Percentiles rank a stretch among this genome's conserved stretches.
phyloP scores from a whole-genome alignment of 2,888 invertebrate species.

The Nysson spinosus region DNA sequence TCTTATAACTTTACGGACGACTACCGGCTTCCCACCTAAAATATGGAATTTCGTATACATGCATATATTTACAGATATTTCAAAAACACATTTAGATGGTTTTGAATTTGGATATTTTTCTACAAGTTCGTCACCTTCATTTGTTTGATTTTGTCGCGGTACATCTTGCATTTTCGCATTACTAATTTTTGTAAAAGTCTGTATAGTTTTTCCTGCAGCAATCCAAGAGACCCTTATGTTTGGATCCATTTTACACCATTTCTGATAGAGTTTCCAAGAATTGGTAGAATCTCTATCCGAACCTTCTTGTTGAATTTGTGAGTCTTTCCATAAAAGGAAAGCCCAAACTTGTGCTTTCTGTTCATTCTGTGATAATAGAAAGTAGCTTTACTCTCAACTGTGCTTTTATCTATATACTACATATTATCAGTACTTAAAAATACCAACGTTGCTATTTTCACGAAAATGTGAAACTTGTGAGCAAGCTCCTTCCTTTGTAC shows the following conservation, averaged over 20 bases:
- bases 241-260: constrained; percentile 89
- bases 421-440: background rate
- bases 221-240: constrained; percentile 88
- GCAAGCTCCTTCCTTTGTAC: constrained; percentile 80
- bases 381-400: background rate
- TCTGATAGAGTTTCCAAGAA: constrained; percentile 90
- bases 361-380: constrained; percentile 80
- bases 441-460: constrained; percentile 81
- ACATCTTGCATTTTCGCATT: constrained; percentile 84
- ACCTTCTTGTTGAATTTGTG: constrained; percentile 77
- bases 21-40: constrained; percentile 65
- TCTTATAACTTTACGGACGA: constrained; percentile 74
- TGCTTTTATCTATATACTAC: background rate
- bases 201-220: constrained; percentile 87
- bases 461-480: constrained; percentile 82
- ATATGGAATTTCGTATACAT: background rate
- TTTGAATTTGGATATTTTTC: background rate
- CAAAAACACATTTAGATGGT: background rate
- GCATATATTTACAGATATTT: background rate
- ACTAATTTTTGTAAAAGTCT: constrained; percentile 83
- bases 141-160: constrained; percentile 61
- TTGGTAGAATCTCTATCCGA: constrained; percentile 80
- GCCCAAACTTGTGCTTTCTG: constrained; percentile 92
- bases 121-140: constrained; percentile 53
- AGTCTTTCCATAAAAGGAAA: constrained; percentile 88